A percentile compares a stretch with the other conserved stretches of the same genome.
Evolutionary conservation across 2,888 invertebrate genomes (phyloP).

Genomic region (Sinentomon sp.): DNA sequence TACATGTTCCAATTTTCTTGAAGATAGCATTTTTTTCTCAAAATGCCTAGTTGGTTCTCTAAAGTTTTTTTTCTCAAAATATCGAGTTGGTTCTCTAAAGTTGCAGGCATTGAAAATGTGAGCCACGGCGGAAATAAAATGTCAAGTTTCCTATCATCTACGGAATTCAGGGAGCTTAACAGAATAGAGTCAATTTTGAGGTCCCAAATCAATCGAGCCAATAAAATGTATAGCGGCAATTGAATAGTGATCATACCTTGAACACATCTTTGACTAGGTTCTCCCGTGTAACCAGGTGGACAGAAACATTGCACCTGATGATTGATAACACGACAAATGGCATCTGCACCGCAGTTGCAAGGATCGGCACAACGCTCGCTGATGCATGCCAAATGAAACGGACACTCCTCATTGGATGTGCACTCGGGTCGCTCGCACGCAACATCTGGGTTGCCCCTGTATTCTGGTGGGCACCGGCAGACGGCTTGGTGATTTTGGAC

Average conservation of each 20-base stretch:
- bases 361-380: slow-evolving; percentile 53
- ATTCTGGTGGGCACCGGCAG: slow-evolving; percentile 45
- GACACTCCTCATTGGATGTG: slow-evolving; percentile 41
- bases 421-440: slow-evolving; percentile 52
- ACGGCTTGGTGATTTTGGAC: slow-evolving; percentile 44
- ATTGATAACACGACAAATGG: slow-evolving; percentile 44
- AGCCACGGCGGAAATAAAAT: no score
- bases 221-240: no score
- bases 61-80: no score
- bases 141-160: no score
- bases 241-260: slow-evolving; percentile 21
- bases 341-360: slow-evolving; percentile 49
- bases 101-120: no score
- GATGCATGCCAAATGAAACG: slow-evolving; percentile 45
- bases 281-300: slow-evolving; percentile 50
- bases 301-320: slow-evolving; percentile 53
- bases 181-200: no score
- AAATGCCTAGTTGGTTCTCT: no score
- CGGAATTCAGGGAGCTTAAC: no score
- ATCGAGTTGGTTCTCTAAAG: no score
- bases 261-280: slow-evolving; percentile 39
- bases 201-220: no score
- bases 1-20: no score
- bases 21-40: no score
- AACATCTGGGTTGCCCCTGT: slow-evolving; percentile 50